A percentile compares a stretch with the other conserved stretches of the same genome.
These are phyloP conservation scores for Varanus komodoensis DNA, from an alignment of 2,113 vertebrate genomes.

Conservation along the genomic window DNA sequence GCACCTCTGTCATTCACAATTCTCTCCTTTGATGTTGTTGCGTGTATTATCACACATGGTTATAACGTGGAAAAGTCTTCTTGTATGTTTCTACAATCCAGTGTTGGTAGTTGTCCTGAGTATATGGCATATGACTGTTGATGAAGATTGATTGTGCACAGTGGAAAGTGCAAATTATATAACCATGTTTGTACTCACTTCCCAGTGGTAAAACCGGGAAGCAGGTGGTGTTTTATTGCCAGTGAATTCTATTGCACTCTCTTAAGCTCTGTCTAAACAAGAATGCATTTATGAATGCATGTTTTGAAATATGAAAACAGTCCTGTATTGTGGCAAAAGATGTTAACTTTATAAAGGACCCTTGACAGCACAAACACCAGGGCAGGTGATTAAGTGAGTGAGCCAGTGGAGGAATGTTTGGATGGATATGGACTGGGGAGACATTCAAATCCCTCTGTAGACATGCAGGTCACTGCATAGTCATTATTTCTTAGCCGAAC, in stretches of 20 bases:
- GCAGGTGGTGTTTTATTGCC: constrained; percentile 69
- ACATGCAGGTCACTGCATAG: not conserved
- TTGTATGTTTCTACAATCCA: constrained; percentile 5
- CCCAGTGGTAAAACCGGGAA: constrained; percentile 63
- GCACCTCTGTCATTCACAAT: not conserved
- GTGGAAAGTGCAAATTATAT: constrained; percentile 52
- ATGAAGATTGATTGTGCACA: constrained; percentile 42
- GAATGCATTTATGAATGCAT: constrained; percentile 30
- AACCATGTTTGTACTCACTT: constrained; percentile 57
- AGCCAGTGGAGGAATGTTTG: not conserved
- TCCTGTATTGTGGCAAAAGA: constrained; percentile 10
- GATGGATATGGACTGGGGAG: not conserved
- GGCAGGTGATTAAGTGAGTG: constrained; percentile 38
- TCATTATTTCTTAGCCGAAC: not conserved
- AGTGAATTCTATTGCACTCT: constrained; percentile 49
- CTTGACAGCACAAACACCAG: constrained; percentile 5
- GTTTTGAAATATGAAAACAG: constrained; percentile 49
- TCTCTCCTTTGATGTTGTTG: not conserved
- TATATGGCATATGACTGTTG: constrained; percentile 30
- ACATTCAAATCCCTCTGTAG: not conserved
- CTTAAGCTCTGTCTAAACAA: constrained; percentile 63
- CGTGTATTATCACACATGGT: not conserved
- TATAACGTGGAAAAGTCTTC: not conserved
- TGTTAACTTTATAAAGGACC: constrained; percentile 19
- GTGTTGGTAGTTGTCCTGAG: not conserved